Evolutionary conservation across 2,888 invertebrate species (phyloP).

Genomic region (Xanthostigma xanthostigma): DNA sequence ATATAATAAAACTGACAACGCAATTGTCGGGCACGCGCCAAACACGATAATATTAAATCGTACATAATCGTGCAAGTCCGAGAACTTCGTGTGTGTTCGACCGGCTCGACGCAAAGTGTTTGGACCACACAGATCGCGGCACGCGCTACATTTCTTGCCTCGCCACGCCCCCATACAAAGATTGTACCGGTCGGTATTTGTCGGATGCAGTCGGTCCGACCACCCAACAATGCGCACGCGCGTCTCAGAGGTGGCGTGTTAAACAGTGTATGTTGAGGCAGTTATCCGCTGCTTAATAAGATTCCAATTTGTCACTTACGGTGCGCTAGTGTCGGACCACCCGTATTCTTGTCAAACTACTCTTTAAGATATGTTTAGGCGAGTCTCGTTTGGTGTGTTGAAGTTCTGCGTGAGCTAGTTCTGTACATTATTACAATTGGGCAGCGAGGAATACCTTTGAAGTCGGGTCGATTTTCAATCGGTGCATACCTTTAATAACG

Average conservation of each 20-base stretch:
- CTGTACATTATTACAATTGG: no score
- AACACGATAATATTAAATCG: background rate
- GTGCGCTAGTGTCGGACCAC: constrained; percentile 32
- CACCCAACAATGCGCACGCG: background rate
- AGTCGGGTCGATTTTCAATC: no score
- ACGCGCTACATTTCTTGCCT: background rate
- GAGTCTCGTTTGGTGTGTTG: no score
- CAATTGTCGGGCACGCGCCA: background rate
- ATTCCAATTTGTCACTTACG: constrained; percentile 59
- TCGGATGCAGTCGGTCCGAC: background rate
- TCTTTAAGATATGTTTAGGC: background rate
- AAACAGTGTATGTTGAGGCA: background rate
- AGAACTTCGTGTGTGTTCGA: background rate
- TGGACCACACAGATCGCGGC: background rate
- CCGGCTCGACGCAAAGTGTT: background rate
- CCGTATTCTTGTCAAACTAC: constrained; percentile 15
- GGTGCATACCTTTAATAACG: no score
- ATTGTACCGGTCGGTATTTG: background rate
- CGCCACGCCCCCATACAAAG: background rate
- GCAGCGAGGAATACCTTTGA: no score
- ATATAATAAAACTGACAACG: no score
- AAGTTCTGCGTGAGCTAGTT: no score
- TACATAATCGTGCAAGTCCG: background rate
- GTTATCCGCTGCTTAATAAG: constrained; percentile 43
- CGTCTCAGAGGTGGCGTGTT: background rate